Evolutionary conservation across 1,140 invertebrate species (phyloP).

Genomic region (Aphaenogaster rudis): DNA sequence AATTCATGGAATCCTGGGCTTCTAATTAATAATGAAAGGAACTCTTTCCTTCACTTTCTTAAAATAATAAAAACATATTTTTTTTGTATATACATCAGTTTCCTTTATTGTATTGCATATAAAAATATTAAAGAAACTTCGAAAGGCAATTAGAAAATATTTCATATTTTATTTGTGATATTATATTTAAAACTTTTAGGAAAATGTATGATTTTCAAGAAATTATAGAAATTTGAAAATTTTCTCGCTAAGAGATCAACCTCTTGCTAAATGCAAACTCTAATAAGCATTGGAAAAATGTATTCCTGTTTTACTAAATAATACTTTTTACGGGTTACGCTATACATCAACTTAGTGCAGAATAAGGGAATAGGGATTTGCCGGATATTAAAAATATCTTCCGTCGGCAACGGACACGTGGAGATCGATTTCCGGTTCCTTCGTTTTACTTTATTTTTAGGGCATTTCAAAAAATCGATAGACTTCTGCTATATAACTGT

Average conservation of each 20-base stretch:
- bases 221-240: neutral
- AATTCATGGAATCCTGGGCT: neutral
- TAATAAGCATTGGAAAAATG: neutral
- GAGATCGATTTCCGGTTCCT: conserved; percentile 78
- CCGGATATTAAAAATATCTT: conserved; percentile 85
- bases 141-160: neutral
- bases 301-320: neutral
- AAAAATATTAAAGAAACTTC: neutral
- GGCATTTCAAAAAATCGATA: conserved; percentile 54
- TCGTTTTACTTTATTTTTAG: conserved; percentile 68
- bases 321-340: neutral
- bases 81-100: too few relatives aligned
- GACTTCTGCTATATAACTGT: conserved; percentile 12
- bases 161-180: neutral
- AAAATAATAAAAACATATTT: neutral
- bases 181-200: neutral
- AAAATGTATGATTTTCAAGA: neutral
- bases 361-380: conserved; percentile 51
- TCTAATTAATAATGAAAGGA: neutral
- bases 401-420: conserved; percentile 64
- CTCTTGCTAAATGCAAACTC: neutral
- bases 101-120: neutral
- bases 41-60: neutral
- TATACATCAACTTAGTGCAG: neutral
- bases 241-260: neutral